phyloP scores from a whole-genome alignment of 2,888 invertebrate genomes.

The Pristionchus maxplancki region DNA sequence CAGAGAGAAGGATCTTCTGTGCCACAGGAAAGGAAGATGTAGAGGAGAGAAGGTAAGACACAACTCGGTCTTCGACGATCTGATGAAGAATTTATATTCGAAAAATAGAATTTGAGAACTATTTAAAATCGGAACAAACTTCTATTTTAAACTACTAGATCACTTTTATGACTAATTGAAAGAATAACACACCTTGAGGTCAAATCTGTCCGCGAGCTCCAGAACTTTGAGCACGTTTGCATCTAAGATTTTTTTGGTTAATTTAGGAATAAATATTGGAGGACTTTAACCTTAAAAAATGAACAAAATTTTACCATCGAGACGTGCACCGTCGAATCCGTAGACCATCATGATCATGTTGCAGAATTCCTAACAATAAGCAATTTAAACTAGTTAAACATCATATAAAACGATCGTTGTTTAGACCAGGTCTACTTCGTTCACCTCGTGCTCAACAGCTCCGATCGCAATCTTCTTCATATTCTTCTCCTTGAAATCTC shows the following conservation, averaged over 20 bases:
- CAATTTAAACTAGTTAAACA: not conserved
- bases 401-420: not conserved
- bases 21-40: not conserved
- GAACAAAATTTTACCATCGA: no score
- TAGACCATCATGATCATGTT: not conserved
- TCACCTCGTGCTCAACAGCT: conserved; percentile 7
- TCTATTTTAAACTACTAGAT: no score
- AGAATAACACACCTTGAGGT: not conserved
- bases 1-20: not conserved
- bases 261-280: no score
- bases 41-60: not conserved
- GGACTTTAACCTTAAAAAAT: no score
- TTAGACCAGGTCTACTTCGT: not conserved
- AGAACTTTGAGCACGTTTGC: not conserved
- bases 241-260: not conserved
- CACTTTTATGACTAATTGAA: no score
- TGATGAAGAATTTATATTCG: no score
- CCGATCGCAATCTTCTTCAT: not conserved
- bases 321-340: not conserved
- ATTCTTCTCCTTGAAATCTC: not conserved
- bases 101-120: no score
- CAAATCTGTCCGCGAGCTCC: not conserved
- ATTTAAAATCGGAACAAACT: no score
- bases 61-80: not conserved
- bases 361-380: not conserved